phyloP scores from a whole-genome alignment of 2,888 invertebrate genomes.

The Philereme vetulata region DNA sequence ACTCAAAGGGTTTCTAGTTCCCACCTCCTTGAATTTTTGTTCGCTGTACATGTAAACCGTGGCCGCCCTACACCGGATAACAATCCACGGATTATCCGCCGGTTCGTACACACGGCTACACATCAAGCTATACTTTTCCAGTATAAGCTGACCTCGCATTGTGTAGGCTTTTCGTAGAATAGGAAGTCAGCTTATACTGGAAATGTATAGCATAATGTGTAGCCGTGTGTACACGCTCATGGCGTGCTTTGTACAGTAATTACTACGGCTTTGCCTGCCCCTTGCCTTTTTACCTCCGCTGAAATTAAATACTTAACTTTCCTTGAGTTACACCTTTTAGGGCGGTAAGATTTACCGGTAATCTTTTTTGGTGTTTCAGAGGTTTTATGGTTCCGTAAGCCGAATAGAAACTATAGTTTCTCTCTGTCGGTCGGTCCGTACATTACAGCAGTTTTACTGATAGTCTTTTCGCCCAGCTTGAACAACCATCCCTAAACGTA shows the following conservation, averaged over 20 bases:
- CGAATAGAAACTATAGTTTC: too few relatives aligned
- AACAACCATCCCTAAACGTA: too few relatives aligned
- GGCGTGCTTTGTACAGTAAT: slow-evolving; percentile 53
- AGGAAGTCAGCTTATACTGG: too few relatives aligned
- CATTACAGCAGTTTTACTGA: too few relatives aligned
- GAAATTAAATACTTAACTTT: slow-evolving; percentile 40
- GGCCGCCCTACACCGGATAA: slow-evolving; percentile 45
- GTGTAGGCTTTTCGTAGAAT: too few relatives aligned
- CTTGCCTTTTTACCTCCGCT: slow-evolving; percentile 43
- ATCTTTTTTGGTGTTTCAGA: slow-evolving; percentile 20
- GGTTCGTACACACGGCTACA: too few relatives aligned
- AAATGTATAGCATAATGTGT: too few relatives aligned
- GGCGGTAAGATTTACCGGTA: slow-evolving; percentile 23
- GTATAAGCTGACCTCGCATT: too few relatives aligned
- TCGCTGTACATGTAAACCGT: slow-evolving; percentile 10
- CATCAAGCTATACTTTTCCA: too few relatives aligned
- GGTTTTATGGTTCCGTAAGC: slow-evolving; percentile 4
- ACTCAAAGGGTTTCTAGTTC: too few relatives aligned
- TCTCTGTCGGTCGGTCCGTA: too few relatives aligned
- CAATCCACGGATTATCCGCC: slow-evolving; percentile 55
- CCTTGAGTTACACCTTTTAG: slow-evolving; percentile 30
- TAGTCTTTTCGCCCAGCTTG: too few relatives aligned
- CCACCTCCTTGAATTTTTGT: background rate
- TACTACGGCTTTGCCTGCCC: slow-evolving; percentile 57
- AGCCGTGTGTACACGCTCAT: slow-evolving; percentile 39